Evolutionary conservation across 2,797 vertebrate genomes (phyloP), one percentile per base, ranked within the genome.

Genomic region (Chanos chanos): DNA sequence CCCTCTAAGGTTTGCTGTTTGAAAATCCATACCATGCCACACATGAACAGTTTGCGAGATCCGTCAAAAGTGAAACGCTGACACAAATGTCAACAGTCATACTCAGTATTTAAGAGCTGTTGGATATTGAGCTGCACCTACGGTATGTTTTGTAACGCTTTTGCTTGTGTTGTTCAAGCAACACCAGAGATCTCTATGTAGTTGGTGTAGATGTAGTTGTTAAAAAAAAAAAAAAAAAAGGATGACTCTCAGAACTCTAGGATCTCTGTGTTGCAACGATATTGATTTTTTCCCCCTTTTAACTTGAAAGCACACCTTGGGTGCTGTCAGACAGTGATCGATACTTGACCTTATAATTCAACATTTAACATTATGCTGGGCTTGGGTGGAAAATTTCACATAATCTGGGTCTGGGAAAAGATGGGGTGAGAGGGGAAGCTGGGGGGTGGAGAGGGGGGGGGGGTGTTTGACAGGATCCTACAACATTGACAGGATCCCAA

Each of bases 281-380:
- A 55, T 39, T 58, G n/a, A 48, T 9, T 40, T 25, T 61, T 51
- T 43, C 25, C 34, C 27, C 22, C 40, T 34, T 68, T 66, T 41
- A 58, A 71, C 58, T 68, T 66, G 65, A 68, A 68, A 58, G 24
- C 52, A 52, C 68, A 68, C 64, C 57, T 37, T 62, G 60, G 69
- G 53, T 63, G 33, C 66, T 3, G 19, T 28, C 33, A 67, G 41
- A 58, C 41, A 50, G 44, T 61, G 70, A 75, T 71, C 60, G 47
- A 65, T 67, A 67, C 36, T 19, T 66, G 53, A 64, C 56, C 53
- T 54, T 79, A 58, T 77, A 66, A 79, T 76, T 61, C 66, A 49
- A 59, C 53, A 61, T 70, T 71, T 53, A 67, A 50, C 33, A 54
- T 40, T 43, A 53, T 34, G 19, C 37, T 10, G 44, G 19, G 59